Percentiles rank a stretch among this genome's conserved stretches.
Conservation (phyloP, 2,888 invertebrate genomes). For the Glyphotaelius pellucidus region DNA sequence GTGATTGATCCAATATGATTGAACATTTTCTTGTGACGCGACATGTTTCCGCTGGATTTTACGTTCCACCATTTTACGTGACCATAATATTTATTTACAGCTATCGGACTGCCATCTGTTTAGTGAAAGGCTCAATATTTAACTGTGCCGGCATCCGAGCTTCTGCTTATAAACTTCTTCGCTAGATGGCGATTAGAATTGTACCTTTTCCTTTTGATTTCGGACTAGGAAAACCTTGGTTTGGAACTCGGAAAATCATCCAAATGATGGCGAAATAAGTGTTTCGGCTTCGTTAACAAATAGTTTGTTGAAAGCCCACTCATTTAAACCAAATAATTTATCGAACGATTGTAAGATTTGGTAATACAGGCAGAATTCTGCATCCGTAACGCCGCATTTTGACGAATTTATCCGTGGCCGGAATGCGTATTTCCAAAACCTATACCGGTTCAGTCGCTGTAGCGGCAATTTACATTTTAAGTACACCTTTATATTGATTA, state of each 20-base stretch:
- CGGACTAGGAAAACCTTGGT: not conserved
- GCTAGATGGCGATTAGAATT: not conserved
- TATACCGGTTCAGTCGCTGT: no score
- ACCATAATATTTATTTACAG: not conserved
- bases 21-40: no score
- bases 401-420: no score
- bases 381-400: no score
- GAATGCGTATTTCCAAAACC: no score
- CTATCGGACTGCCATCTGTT: not conserved
- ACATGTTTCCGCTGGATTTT: no score
- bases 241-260: not conserved
- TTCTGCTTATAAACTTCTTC: not conserved
- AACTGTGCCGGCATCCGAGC: not conserved
- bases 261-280: not conserved
- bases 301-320: not conserved
- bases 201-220: not conserved
- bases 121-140: not conserved
- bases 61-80: not conserved
- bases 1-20: no score
- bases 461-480: no score
- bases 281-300: not conserved
- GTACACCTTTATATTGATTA: no score
- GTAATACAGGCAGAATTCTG: no score
- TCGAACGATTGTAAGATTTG: not conserved
- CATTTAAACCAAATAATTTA: not conserved